Base-by-base conservation (phyloP, 2,888 invertebrate species). In the Plebejus argus region DNA sequence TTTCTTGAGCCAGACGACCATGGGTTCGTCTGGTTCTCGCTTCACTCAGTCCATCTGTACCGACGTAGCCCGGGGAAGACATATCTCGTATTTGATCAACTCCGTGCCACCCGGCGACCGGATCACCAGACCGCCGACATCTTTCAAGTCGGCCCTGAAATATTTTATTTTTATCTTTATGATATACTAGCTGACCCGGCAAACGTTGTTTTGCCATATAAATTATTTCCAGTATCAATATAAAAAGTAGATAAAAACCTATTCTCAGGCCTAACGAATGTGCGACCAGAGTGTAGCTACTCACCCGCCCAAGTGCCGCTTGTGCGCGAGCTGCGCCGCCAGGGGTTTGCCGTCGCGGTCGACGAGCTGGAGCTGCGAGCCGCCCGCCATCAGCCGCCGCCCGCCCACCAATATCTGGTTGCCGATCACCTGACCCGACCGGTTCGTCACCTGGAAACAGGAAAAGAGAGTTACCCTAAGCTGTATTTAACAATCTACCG, bases 41-140 rank as follows among this genome's bases (percentile, higher is more conserved):
- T 72, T 85, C 35, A 82, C 86, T 93, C 91, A 94, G 86, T 94
- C 94, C n/a, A 94, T 83, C 80, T 91, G 94, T 78, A 94, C 94
- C 80, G 92, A 90, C 7, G 88, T 86, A 79, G 94, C 92, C 33
- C 92, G 94, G 1, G 95, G 95, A 80, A 95, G 91, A 35, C 92
- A 90, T 81, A 95, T 95, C 88, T 95, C 95, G 85, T 95, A 95
- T 86, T 95, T 95, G 82, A 95, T 95, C 78, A 95, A 94, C 79
- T 86, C 94, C 76, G 88, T 89, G 82, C 90, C 94, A 81, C 88
- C 89, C 70, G 89, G 94, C 80, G 88, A 88, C 58, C 88, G 94
- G 77, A 92, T 90, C 81, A 90, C 94, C 79, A 90, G 87, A 0
- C 89, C 90, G 18, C 91, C 90, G 0, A 92, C 89, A 81, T 92